Base-by-base conservation (phyloP, 2,888 invertebrate species). In the Drosophila mayaguana region DNA sequence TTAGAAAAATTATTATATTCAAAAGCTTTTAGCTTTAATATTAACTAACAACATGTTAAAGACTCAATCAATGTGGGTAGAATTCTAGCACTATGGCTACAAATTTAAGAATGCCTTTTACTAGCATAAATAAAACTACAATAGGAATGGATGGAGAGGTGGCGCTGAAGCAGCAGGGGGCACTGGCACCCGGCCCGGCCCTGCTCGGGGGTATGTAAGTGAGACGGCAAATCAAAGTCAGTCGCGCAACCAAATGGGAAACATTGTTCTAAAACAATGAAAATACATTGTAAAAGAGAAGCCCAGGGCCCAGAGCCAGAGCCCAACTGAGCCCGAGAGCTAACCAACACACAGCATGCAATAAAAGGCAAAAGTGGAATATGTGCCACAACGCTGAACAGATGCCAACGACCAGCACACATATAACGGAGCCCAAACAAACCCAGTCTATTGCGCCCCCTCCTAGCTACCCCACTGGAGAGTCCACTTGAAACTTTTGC, bases 281-380 rank as follows among this genome's bases (percentile, higher is more conserved):
- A 87, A 83, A 56, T 55, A 61, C 51, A 72, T 50, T 60, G 59
- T 12, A 70, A 50, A 61, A 62, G 14, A 42, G 56, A 25, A 48
- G 46, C 53, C 36, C 45, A 25, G 64, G 55, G 57, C 66, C 34
- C 56, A 28, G 28, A 28, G 53, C 63, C 20, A 48, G 45, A 61
- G 42, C 63, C 51, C 63, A 70, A 51, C 71, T 63, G 66, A 61
- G 67, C 60, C 43, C 56, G 50, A 53, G 48, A 40, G 43, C 57
- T 54, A 67, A 54, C 69, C 62, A 66, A 56, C 80, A 71, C 79
- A 81, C 48, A 81, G 72, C 72, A 79, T 76, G 84, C 81, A 83
- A 81, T 89, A 84, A 87, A 87, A 87, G 89, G 87, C 81, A 89
- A 87, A 84, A 89, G 82, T 87, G 82, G 84, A 85, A 87, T 85